A percentile compares a stretch with the other conserved stretches of the same genome.
Evolutionary conservation across 2,797 vertebrate genomes (phyloP).

Genomic region (Notoglanidium macrostoma): DNA sequence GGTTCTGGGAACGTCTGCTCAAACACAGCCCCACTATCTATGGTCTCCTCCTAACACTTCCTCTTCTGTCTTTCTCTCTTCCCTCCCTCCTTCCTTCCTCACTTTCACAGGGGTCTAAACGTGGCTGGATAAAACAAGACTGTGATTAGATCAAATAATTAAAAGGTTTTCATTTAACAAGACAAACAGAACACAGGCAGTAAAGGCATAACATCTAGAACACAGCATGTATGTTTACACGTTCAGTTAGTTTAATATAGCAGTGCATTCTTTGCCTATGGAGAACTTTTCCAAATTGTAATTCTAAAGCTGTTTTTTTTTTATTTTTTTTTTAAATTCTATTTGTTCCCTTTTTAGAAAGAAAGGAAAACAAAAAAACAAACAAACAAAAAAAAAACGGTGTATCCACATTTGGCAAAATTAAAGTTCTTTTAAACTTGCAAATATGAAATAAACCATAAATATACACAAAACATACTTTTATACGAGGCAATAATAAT

Average conservation of each 20-base stretch:
- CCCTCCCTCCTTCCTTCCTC: conserved; percentile 38
- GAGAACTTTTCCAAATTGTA: conserved; percentile 84
- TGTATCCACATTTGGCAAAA: conserved; percentile 92
- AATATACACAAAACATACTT: conserved; percentile 96
- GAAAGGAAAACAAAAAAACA: conserved; percentile 68
- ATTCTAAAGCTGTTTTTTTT: conserved; percentile 84
- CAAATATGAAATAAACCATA: conserved; percentile 95
- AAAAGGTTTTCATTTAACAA: conserved; percentile 89
- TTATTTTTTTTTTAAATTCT: conserved; percentile 54
- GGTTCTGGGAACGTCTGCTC: conserved; percentile 66
- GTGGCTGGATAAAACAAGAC: conserved; percentile 83
- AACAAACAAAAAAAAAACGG: conserved; percentile 91
- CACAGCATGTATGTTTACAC: conserved; percentile 88
- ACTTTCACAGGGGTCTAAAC: conserved; percentile 67
- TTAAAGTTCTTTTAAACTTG: conserved; percentile 91
- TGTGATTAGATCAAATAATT: conserved; percentile 87
- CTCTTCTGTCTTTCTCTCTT: conserved; percentile 27
- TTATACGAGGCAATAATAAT: conserved; percentile 89
- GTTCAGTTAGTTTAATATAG: conserved; percentile 87
- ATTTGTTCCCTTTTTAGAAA: conserved; percentile 86
- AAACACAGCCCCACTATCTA: conserved; percentile 46
- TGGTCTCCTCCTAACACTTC: conserved; percentile 22
- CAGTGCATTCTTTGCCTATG: conserved; percentile 88
- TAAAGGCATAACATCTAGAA: conserved; percentile 91
- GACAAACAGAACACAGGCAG: conserved; percentile 92